Percentiles rank a stretch among this genome's conserved stretches.
Conservation (phyloP, 2,113 vertebrate species). For the Barnardius zonarius region DNA sequence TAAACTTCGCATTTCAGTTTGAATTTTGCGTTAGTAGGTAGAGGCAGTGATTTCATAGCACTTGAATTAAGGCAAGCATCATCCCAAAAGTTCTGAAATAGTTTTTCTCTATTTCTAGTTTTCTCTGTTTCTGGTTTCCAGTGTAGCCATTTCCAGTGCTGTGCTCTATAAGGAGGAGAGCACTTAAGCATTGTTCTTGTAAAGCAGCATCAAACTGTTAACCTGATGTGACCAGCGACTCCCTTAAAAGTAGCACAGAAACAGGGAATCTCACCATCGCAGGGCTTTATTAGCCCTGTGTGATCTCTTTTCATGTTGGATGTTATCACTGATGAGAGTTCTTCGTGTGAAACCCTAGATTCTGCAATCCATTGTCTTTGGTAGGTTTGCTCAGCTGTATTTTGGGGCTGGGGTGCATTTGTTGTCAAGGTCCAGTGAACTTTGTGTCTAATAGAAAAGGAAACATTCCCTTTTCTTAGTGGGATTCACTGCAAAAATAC, state of each 20-base stretch:
- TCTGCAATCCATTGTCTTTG: background rate
- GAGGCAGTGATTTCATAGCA: background rate
- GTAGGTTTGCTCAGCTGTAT: background rate
- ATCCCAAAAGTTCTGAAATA: background rate
- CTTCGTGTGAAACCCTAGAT: background rate
- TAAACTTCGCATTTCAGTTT: background rate
- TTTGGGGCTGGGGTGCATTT: background rate
- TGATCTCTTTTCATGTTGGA: background rate
- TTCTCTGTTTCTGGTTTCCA: background rate
- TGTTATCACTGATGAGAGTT: background rate
- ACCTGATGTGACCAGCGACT: background rate
- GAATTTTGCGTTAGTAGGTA: background rate
- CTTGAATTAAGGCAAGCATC: background rate
- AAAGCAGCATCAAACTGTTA: background rate
- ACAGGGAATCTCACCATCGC: background rate
- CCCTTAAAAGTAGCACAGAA: background rate
- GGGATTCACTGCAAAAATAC: background rate
- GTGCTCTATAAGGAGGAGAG: background rate
- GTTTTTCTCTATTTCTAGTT: background rate
- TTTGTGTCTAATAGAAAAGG: background rate
- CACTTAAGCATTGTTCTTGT: rapidly evolving
- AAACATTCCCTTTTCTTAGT: background rate
- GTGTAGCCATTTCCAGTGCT: background rate
- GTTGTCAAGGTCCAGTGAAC: background rate
- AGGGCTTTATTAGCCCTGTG: background rate